phyloP scores from a whole-genome alignment of 2,888 invertebrate genomes.

The Drosophila fulvimacula region DNA sequence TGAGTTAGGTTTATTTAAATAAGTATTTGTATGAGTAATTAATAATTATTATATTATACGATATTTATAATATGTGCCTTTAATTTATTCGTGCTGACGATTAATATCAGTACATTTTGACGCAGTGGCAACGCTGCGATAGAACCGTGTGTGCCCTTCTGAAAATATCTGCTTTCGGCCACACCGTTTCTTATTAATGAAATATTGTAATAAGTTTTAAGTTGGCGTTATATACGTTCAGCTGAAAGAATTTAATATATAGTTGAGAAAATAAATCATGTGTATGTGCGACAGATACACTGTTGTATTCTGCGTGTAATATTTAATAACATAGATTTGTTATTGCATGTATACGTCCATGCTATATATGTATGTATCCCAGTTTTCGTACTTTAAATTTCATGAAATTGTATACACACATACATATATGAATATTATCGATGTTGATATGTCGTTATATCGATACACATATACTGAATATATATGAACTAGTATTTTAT shows the following conservation, averaged over 20 bases:
- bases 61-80: too few species aligned
- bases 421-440: constrained; percentile 9
- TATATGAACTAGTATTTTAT: background rate
- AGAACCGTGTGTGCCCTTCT: background rate
- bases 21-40: too few species aligned
- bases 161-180: background rate
- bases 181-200: constrained; percentile 14
- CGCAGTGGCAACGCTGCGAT: constrained; percentile 4
- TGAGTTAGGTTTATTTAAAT: background rate
- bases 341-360: background rate
- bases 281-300: background rate
- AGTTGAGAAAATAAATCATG: background rate
- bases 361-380: background rate
- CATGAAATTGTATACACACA: background rate
- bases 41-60: background rate
- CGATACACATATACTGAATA: constrained; percentile 12
- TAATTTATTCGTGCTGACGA: background rate
- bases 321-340: background rate
- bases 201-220: constrained; percentile 2
- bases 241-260: background rate
- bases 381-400: constrained; percentile 3
- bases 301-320: background rate
- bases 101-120: background rate
- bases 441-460: constrained; percentile 21
- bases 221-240: constrained; percentile 1